phyloP scores from a whole-genome alignment of 2,113 vertebrate genomes.

The Protomyctophum bolini region DNA sequence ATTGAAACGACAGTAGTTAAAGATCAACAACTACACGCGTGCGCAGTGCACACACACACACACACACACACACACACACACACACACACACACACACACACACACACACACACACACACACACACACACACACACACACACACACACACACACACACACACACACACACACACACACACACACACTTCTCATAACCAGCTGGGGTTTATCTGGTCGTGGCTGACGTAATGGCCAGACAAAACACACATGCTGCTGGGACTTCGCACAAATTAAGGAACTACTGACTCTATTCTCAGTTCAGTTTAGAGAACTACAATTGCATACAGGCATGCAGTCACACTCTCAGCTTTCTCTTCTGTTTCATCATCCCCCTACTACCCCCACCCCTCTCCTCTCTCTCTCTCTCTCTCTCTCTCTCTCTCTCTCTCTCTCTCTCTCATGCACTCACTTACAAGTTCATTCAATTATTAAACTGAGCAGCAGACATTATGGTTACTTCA shows the following conservation, averaged over 20 bases:
- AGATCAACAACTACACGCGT: not conserved
- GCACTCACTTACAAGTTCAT: too few relatives aligned
- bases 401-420: too few relatives aligned
- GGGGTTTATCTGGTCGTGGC: constrained; percentile 49
- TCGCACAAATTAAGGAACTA: constrained; percentile 37
- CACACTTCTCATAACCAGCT: not conserved
- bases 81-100: not conserved
- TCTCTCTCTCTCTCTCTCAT: too few relatives aligned
- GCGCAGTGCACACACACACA: not conserved
- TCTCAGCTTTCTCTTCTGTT: too few relatives aligned
- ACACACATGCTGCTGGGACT: constrained; percentile 24
- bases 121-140: not conserved
- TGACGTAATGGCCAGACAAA: not conserved
- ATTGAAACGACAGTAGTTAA: constrained; percentile 31
- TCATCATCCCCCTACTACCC: too few relatives aligned
- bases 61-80: not conserved
- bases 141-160: not conserved
- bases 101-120: constrained; percentile 6
- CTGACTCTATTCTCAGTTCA: constrained; percentile 40
- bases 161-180: not conserved
- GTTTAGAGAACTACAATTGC: not conserved
- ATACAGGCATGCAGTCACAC: not conserved
- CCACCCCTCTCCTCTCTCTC: too few relatives aligned
- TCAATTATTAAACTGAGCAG: too few relatives aligned
- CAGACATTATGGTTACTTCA: too few relatives aligned